Conservation (phyloP, 2,888 invertebrate species). For the Poecilobothrus nobilitatus region DNA sequence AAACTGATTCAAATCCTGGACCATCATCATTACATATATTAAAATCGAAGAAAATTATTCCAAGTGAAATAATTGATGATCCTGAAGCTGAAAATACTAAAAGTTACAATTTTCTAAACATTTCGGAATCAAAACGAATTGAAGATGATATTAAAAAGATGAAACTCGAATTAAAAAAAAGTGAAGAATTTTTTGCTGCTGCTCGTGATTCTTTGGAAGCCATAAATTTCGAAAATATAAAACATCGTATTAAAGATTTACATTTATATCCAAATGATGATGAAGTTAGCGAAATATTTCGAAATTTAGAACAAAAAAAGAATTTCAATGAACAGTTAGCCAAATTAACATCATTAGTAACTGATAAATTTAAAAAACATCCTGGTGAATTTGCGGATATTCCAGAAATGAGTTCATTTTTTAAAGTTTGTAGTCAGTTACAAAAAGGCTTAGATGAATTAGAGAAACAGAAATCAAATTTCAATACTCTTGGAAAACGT, state of each 20-base stretch:
- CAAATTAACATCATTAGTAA: conserved; percentile 31
- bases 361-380: conserved; percentile 33
- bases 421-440: conserved; percentile 35
- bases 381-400: conserved; percentile 40
- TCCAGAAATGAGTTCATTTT: conserved; percentile 37
- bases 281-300: conserved; percentile 24
- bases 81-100: conserved; percentile 12
- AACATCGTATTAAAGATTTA: conserved; percentile 34
- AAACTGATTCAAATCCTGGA: not conserved
- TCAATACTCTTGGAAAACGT: conserved; percentile 30
- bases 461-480: conserved; percentile 30
- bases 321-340: conserved; percentile 31
- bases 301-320: conserved; percentile 26
- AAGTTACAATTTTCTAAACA: conserved; percentile 23
- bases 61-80: not conserved
- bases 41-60: not conserved
- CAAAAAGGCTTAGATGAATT: conserved; percentile 34
- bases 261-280: conserved; percentile 27
- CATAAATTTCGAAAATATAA: conserved; percentile 33
- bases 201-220: conserved; percentile 35
- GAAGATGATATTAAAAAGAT: conserved; percentile 33
- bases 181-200: conserved; percentile 34
- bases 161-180: conserved; percentile 32
- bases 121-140: conserved; percentile 25
- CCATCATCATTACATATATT: not conserved